Conservation (phyloP, 2,113 vertebrate genomes). For the Noturus placidus region DNA sequence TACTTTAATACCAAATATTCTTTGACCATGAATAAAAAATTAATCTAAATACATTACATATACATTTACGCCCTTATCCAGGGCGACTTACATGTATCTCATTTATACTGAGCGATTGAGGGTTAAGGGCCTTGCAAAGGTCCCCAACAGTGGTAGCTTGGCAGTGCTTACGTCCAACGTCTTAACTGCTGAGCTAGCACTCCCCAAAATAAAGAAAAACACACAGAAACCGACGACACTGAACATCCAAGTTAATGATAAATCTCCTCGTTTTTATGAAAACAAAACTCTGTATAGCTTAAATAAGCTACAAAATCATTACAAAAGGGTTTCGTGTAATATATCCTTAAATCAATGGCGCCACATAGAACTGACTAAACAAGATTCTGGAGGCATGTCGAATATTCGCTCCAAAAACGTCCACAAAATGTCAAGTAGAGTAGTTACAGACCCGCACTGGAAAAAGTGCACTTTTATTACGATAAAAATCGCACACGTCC, state of each 20-base stretch:
- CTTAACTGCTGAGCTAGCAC: too few relatives aligned
- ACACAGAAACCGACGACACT: background rate
- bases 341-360: background rate
- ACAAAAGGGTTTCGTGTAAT: background rate
- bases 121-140: too few relatives aligned
- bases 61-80: too few relatives aligned
- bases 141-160: too few relatives aligned
- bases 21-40: background rate
- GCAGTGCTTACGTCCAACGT: too few relatives aligned
- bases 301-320: background rate
- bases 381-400: background rate
- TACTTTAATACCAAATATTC: background rate
- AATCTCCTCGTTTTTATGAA: background rate
- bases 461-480: background rate
- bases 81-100: too few relatives aligned
- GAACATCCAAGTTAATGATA: background rate
- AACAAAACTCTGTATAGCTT: background rate
- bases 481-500: background rate
- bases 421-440: background rate
- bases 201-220: background rate
- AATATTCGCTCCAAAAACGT: background rate
- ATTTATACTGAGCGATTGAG: too few relatives aligned
- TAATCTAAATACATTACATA: too few relatives aligned
- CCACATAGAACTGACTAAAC: background rate
- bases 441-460: background rate